These are phyloP conservation scores for Xyrauchen texanus DNA, from an alignment of 2,113 vertebrate genomes.

Conservation along the genomic window DNA sequence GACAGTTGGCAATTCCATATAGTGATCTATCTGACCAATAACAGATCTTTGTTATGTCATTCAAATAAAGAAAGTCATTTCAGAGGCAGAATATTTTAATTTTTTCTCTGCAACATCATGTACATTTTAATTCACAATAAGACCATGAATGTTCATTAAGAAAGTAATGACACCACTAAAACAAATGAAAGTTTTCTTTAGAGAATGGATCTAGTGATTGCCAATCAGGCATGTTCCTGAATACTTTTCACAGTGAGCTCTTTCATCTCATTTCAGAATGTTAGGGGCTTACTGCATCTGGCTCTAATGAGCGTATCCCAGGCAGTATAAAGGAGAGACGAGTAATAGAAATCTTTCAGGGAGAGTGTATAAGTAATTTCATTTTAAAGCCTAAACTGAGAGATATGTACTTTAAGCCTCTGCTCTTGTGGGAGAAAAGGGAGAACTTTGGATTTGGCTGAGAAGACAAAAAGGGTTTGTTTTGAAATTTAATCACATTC, in stretches of 20 bases:
- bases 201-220: constrained; percentile 25
- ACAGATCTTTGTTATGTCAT: too few species aligned
- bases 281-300: constrained; percentile 59
- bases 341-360: constrained; percentile 50
- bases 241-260: constrained; percentile 25
- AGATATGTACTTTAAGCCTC: constrained; percentile 37
- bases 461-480: constrained; percentile 10
- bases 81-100: too few species aligned
- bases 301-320: constrained; percentile 43
- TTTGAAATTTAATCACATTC: constrained; percentile 17
- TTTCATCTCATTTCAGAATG: constrained; percentile 68
- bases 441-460: constrained; percentile 8
- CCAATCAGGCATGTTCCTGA: constrained; percentile 3
- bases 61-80: too few species aligned
- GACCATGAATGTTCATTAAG: too few species aligned
- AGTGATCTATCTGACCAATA: too few species aligned
- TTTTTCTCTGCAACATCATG: too few species aligned
- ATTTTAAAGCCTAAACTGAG: constrained; percentile 45
- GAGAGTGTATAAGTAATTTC: constrained; percentile 51
- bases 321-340: constrained; percentile 49
- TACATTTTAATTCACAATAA: too few species aligned
- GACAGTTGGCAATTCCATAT: too few species aligned
- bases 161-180: neutral
- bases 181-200: neutral
- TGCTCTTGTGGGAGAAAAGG: constrained; percentile 11